phyloP scores from a whole-genome alignment of 2,888 invertebrate species.

The Pecten maximus region DNA sequence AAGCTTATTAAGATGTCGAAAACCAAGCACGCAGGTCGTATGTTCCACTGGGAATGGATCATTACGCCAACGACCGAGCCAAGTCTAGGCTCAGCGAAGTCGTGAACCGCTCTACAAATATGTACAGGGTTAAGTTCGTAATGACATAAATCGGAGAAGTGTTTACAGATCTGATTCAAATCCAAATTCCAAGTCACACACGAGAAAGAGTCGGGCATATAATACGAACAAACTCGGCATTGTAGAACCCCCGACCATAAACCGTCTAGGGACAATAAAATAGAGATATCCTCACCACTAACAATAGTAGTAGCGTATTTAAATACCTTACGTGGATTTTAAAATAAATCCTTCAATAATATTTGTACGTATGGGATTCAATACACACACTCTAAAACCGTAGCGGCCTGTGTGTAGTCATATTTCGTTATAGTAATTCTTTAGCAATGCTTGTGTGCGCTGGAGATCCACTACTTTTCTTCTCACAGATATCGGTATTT shows the following conservation, averaged over 20 bases:
- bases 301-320: not conserved
- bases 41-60: not conserved
- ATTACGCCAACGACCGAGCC: not conserved
- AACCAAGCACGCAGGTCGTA: not conserved
- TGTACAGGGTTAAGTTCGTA: not conserved
- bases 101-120: not conserved
- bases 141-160: constrained; percentile 20
- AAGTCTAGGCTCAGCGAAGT: not conserved
- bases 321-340: not conserved
- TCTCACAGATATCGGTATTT: not conserved
- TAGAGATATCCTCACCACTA: not conserved
- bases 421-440: too few species aligned
- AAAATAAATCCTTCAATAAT: constrained; percentile 8
- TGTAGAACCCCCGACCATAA: not conserved
- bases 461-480: too few species aligned
- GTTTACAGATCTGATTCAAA: not conserved
- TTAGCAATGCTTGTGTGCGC: not conserved
- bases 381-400: not conserved
- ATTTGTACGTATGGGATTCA: not conserved
- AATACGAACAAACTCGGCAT: not conserved
- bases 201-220: not conserved
- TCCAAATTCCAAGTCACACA: not conserved
- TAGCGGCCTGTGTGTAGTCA: not conserved
- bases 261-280: not conserved
- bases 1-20: not conserved